Conservation (phyloP, 2,888 invertebrate genomes). For the Polymixis flavicincta region DNA sequence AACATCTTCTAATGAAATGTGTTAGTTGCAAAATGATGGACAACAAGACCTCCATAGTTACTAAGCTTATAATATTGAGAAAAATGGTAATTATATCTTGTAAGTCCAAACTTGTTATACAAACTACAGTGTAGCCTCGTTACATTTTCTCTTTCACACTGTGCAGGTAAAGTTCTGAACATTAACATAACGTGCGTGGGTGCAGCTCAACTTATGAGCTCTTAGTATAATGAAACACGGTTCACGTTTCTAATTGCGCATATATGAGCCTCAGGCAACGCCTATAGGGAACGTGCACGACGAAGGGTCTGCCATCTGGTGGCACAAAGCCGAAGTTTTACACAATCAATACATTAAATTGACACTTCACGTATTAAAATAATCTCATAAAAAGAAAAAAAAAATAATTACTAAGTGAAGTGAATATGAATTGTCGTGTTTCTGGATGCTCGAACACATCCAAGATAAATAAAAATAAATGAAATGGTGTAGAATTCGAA, state of each 20-base stretch:
- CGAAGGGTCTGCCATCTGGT: no score
- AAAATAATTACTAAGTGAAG: no score
- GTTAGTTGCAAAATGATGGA: no score
- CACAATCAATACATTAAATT: no score
- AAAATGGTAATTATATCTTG: constrained; percentile 5
- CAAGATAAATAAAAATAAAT: no score
- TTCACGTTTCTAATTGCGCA: constrained; percentile 50
- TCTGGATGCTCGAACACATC: no score
- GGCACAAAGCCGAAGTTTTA: no score
- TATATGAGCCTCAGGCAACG: constrained; percentile 17
- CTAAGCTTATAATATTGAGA: neutral
- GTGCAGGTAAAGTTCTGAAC: constrained; percentile 45
- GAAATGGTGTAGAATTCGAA: no score
- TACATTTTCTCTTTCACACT: constrained; percentile 40
- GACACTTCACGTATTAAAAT: no score
- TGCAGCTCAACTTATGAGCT: constrained; percentile 60
- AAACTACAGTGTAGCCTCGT: constrained; percentile 1
- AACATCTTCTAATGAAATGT: neutral
- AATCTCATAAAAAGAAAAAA: no score
- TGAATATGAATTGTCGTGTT: no score
- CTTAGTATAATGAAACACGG: constrained; percentile 57
- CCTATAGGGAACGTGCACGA: no score
- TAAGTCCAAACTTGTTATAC: constrained; percentile 13
- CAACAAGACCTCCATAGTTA: neutral
- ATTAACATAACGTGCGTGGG: constrained; percentile 50